Percentiles rank a stretch among this genome's conserved stretches.
These are phyloP conservation scores for Ichneumoninae sp. DNA, from an alignment of 2,888 invertebrate genomes.

Conservation along the genomic window DNA sequence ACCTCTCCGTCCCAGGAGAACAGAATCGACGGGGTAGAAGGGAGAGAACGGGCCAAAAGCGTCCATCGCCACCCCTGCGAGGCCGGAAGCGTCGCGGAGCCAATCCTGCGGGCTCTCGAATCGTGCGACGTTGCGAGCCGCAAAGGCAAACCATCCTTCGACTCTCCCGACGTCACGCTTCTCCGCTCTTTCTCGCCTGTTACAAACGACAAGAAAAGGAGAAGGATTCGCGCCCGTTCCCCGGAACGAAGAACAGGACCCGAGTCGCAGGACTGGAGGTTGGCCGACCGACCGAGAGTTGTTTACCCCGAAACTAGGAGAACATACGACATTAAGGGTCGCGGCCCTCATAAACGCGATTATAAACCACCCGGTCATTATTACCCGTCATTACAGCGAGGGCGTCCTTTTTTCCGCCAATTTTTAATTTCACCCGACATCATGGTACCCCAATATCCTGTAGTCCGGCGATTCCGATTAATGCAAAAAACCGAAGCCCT, in stretches of 20 bases:
- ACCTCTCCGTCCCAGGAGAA: conserved; percentile 84
- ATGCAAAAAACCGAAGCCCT: not conserved
- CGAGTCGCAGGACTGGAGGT: conserved; percentile 7
- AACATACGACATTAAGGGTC: conserved; percentile 57
- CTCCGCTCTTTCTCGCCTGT: conserved; percentile 60
- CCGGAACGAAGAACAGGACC: not conserved
- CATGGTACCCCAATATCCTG: not conserved
- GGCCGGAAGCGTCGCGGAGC: conserved; percentile 39
- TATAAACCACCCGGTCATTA: not conserved
- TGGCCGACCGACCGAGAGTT: conserved; percentile 67
- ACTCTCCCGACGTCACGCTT: conserved; percentile 1
- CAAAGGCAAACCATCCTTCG: not conserved
- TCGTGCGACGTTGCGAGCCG: not conserved
- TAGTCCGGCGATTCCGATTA: not conserved
- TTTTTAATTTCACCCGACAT: not conserved
- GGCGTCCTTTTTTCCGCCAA: not conserved
- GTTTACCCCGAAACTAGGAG: conserved; percentile 75
- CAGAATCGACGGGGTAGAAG: conserved; percentile 74
- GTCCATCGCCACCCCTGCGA: conserved; percentile 20
- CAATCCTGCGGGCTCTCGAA: not conserved
- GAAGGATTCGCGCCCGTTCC: conserved; percentile 53
- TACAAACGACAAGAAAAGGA: conserved; percentile 58
- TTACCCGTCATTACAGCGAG: not conserved
- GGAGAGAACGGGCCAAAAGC: conserved; percentile 39
- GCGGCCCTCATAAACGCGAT: not conserved